Conservation (phyloP, 2,797 vertebrate species). For the Petrocephalus schoutedeni region DNA sequence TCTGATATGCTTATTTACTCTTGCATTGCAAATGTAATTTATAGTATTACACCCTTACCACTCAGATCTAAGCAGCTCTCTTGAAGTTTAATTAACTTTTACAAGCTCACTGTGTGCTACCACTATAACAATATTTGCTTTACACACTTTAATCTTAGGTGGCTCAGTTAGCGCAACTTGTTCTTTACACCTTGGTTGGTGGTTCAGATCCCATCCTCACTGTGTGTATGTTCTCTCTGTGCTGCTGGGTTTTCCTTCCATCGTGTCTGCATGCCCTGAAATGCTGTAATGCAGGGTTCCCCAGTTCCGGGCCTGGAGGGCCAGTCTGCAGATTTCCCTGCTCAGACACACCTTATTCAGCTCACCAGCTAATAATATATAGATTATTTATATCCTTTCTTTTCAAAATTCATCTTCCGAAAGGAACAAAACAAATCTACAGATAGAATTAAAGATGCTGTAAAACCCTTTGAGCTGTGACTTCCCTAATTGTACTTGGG, state of each 20-base stretch:
- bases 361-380: neutral
- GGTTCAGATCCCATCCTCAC: neutral
- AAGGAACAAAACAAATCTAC: neutral
- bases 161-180: neutral
- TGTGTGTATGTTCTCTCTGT: neutral
- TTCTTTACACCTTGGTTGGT: neutral
- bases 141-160: neutral
- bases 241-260: neutral
- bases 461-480: neutral
- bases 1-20: neutral
- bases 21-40: neutral
- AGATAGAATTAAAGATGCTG: neutral
- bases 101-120: neutral
- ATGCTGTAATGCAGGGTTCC: neutral
- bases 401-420: neutral
- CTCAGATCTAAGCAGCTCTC: neutral
- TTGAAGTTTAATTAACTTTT: neutral
- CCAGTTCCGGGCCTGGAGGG: neutral
- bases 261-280: neutral
- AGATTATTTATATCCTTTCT: neutral
- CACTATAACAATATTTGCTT: neutral
- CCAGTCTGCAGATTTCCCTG: neutral
- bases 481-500: neutral
- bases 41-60: neutral
- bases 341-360: neutral